Conservation (phyloP, 2,888 invertebrate species). For the Apoda limacodes region DNA sequence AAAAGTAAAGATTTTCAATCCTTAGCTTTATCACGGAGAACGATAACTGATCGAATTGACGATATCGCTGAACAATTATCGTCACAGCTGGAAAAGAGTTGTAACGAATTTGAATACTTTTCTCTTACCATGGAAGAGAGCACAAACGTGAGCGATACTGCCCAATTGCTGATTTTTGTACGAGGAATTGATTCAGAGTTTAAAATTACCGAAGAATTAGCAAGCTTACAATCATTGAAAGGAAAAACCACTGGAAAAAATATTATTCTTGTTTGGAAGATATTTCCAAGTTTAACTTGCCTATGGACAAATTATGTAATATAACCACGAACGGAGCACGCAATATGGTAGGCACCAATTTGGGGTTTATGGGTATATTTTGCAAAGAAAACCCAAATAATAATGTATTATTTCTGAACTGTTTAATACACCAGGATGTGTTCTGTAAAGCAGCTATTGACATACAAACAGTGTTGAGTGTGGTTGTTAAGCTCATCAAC, state of each 20-base stretch:
- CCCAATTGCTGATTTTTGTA: constrained; percentile 15
- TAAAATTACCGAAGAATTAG: constrained; percentile 17
- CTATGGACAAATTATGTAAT: constrained; percentile 14
- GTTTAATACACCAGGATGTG: constrained; percentile 16
- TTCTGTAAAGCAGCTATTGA: constrained; percentile 14
- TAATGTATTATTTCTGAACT: constrained; percentile 15
- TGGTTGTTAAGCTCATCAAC: constrained; percentile 14
- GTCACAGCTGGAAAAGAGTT: constrained; percentile 12
- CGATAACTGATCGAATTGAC: constrained; percentile 11
- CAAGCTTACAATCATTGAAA: constrained; percentile 14
- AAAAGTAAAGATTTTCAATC: constrained; percentile 9
- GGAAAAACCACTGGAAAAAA: constrained; percentile 15
- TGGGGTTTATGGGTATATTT: constrained; percentile 16
- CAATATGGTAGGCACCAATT: constrained; percentile 17
- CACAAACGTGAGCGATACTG: constrained; percentile 16
- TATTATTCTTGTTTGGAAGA: constrained; percentile 14
- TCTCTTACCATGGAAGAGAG: constrained; percentile 23
- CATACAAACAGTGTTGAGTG: constrained; percentile 13
- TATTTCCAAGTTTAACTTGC: constrained; percentile 11
- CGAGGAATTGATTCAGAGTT: constrained; percentile 19
- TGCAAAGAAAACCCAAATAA: constrained; percentile 10
- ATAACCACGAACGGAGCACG: constrained; percentile 16
- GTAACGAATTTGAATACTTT: constrained; percentile 17
- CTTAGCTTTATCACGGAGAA: constrained; percentile 14
- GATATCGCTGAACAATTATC: constrained; percentile 14